These are phyloP conservation scores for Dryoscopus gambensis DNA, from an alignment of 2,113 vertebrate genomes.

Conservation along the genomic window DNA sequence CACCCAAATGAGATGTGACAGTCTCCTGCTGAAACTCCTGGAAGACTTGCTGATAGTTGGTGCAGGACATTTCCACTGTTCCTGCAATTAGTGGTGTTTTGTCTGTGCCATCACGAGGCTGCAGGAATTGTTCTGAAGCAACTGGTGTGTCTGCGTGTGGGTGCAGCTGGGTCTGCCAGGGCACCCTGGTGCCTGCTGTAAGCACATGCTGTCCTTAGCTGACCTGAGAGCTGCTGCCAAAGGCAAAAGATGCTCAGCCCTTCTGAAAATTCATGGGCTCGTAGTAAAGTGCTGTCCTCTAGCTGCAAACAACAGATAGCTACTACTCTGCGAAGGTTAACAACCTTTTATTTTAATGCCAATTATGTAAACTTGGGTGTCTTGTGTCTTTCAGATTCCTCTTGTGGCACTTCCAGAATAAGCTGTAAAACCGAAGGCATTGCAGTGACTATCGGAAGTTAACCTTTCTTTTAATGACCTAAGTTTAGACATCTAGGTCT, in stretches of 20 bases:
- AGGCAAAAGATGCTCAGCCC: not conserved
- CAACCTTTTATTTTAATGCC: not conserved
- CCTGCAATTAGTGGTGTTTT: not conserved
- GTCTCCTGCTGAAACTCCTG: not conserved
- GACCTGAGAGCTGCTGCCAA: not conserved
- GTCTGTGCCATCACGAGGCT: not conserved
- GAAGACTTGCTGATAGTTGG: not conserved
- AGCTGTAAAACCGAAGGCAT: constrained; percentile 32
- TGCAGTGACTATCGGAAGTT: constrained; percentile 40
- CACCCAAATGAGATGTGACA: not conserved
- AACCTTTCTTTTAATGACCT: constrained; percentile 39
- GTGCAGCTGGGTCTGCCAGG: not conserved
- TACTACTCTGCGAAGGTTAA: not conserved
- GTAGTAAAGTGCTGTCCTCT: not conserved
- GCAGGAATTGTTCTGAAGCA: not conserved
- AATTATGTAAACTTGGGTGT: not conserved
- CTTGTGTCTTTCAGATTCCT: constrained; percentile 57
- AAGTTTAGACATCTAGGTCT: constrained; percentile 26
- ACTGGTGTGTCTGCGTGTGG: not conserved
- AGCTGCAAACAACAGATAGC: not conserved
- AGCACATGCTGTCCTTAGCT: not conserved
- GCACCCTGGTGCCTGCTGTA: not conserved
- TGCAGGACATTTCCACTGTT: not conserved
- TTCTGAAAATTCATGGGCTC: not conserved
- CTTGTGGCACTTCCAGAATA: constrained; percentile 23